These are phyloP conservation scores for Cerastis rubricosa DNA, from an alignment of 2,888 invertebrate genomes.

Conservation along the genomic window DNA sequence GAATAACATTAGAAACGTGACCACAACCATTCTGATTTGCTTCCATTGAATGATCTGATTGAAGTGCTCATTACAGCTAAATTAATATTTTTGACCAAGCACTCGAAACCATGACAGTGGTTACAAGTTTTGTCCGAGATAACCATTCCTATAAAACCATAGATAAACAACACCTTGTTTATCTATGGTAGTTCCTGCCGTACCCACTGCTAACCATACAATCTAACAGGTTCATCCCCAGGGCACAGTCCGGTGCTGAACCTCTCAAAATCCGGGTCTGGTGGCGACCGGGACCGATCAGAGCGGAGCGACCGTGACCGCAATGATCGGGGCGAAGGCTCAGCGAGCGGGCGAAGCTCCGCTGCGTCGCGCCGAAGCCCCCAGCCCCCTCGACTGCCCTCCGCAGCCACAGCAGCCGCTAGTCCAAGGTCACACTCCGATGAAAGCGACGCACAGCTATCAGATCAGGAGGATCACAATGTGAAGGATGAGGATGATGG, in stretches of 20 bases:
- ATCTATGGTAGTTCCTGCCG: neutral
- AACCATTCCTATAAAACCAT: neutral
- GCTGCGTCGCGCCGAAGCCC: slow-evolving; percentile 92
- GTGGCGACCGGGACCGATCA: slow-evolving; percentile 93
- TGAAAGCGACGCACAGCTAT: slow-evolving; percentile 95
- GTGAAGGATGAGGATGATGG: slow-evolving; percentile 96
- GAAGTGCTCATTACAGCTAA: neutral
- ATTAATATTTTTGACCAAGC: neutral
- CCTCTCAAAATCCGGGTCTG: slow-evolving; percentile 96
- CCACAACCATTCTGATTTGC: slow-evolving; percentile 5
- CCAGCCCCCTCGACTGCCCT: slow-evolving; percentile 89
- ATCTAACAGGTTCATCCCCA: slow-evolving; percentile 93
- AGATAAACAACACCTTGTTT: neutral
- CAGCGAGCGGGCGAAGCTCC: slow-evolving; percentile 90
- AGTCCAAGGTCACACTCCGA: slow-evolving; percentile 94
- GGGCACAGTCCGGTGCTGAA: slow-evolving; percentile 98
- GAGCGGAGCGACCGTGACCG: slow-evolving; percentile 92
- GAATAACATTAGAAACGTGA: slow-evolving; percentile 25
- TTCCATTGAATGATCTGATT: neutral
- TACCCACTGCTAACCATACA: slow-evolving; percentile 30
- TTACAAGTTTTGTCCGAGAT: neutral
- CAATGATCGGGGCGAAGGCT: slow-evolving; percentile 88
- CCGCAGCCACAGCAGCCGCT: slow-evolving; percentile 91
- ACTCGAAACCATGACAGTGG: neutral
- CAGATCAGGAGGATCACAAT: slow-evolving; percentile 96